Evolutionary conservation across 2,113 vertebrate genomes (phyloP).

Genomic region (Etheostoma spectabile): DNA sequence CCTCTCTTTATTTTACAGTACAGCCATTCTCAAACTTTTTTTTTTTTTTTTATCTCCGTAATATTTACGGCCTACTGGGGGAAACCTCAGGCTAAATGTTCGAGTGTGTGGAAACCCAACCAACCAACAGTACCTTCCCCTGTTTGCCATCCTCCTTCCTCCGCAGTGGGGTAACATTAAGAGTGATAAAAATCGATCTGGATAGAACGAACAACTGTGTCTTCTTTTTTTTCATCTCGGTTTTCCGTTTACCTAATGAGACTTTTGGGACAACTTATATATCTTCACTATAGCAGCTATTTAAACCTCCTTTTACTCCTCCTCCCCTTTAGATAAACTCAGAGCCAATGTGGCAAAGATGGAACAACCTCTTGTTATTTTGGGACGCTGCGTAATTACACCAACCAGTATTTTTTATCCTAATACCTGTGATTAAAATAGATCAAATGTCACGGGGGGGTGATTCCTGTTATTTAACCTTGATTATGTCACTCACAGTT

Average conservation of each 20-base stretch:
- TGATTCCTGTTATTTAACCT: slow-evolving; percentile 48
- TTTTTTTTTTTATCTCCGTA: background rate
- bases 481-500: slow-evolving; percentile 13
- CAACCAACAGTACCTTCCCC: slow-evolving; percentile 82
- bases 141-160: slow-evolving; percentile 96
- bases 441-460: slow-evolving; percentile 14
- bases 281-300: slow-evolving; percentile 11
- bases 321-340: background rate
- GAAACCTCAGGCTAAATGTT: too few species aligned
- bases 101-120: background rate
- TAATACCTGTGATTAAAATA: slow-evolving; percentile 36
- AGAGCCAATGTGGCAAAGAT: background rate
- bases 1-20: too few species aligned
- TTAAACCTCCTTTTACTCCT: slow-evolving; percentile 12
- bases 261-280: background rate
- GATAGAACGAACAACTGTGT: background rate
- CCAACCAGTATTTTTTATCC: slow-evolving; percentile 28
- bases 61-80: background rate
- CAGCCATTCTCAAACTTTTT: too few species aligned
- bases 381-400: background rate
- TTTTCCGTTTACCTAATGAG: background rate
- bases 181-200: background rate
- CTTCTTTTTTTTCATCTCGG: background rate
- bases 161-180: background rate
- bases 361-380: slow-evolving; percentile 19